Conservation (phyloP, 2,888 invertebrate genomes). For the Drosophila tanythrix region DNA sequence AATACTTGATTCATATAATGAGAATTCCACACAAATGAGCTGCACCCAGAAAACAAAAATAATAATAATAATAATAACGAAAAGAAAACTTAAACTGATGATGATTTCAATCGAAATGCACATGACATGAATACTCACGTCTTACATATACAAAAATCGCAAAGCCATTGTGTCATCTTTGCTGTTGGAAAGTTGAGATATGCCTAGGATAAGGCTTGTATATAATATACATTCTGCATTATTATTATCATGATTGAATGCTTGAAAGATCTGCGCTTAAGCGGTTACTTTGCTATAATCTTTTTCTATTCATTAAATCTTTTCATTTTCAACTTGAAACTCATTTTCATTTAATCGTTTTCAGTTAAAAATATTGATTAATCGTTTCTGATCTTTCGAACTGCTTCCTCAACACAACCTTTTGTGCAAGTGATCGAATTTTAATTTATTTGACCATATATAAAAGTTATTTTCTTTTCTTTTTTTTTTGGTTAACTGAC, state of each 20-base stretch:
- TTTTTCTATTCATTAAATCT: background rate
- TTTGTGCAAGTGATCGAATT: slow-evolving; percentile 18
- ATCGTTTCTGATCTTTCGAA: background rate
- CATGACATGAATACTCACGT: background rate
- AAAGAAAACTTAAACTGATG: background rate
- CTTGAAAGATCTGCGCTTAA: background rate
- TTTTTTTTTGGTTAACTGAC: background rate
- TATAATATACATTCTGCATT: background rate
- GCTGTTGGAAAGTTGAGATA: background rate
- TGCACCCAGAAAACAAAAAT: slow-evolving; percentile 38
- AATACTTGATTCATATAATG: slow-evolving; percentile 41
- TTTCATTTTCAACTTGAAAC: background rate
- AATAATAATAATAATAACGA: background rate
- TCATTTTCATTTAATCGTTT: background rate
- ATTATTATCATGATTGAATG: background rate
- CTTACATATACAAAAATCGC: background rate
- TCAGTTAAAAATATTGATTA: slow-evolving; percentile 10
- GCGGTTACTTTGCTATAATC: background rate
- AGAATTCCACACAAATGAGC: slow-evolving; percentile 55
- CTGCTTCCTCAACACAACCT: background rate
- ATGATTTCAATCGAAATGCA: slow-evolving; percentile 11
- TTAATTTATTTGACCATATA: slow-evolving; percentile 12
- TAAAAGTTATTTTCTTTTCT: slow-evolving; percentile 1
- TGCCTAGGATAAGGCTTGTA: background rate
- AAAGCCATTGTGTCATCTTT: background rate